Conservation (phyloP, 2,797 vertebrate genomes). For the Lemur catta region DNA sequence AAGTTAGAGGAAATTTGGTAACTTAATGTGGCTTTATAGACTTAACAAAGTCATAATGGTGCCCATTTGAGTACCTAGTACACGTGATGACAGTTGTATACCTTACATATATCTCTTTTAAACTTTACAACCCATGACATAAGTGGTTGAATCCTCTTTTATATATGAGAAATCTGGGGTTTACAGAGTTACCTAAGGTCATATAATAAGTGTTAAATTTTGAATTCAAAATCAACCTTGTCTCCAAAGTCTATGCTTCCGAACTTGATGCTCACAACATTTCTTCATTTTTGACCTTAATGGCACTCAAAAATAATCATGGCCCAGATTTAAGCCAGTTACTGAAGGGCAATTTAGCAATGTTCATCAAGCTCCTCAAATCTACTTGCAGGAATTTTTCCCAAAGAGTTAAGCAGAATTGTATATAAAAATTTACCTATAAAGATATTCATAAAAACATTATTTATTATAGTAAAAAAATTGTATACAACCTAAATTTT, state of each 20-base stretch:
- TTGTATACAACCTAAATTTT: not conserved
- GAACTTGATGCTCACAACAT: not conserved
- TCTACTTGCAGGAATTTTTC: not conserved
- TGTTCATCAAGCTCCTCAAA: not conserved
- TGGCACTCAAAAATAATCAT: conserved; percentile 1
- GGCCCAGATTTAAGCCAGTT: not conserved
- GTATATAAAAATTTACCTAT: not conserved
- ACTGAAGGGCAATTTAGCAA: not conserved
- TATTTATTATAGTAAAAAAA: conserved; percentile 27
- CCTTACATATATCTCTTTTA: not conserved
- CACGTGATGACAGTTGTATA: not conserved
- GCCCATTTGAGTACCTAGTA: not conserved
- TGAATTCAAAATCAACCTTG: not conserved
- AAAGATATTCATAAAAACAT: conserved; percentile 27
- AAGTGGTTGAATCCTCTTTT: not conserved
- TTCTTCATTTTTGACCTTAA: not conserved
- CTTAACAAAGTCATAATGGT: not conserved
- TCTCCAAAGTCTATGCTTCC: not conserved
- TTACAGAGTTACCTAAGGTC: not conserved
- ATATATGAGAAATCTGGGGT: not conserved
- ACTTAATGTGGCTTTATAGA: not conserved
- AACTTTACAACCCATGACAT: not conserved
- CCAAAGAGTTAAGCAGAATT: conserved; percentile 13
- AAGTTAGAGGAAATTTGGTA: not conserved
- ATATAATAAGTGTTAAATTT: conserved; percentile 19